Conservation (phyloP, 2,113 vertebrate genomes). For the Talpa occidentalis region DNA sequence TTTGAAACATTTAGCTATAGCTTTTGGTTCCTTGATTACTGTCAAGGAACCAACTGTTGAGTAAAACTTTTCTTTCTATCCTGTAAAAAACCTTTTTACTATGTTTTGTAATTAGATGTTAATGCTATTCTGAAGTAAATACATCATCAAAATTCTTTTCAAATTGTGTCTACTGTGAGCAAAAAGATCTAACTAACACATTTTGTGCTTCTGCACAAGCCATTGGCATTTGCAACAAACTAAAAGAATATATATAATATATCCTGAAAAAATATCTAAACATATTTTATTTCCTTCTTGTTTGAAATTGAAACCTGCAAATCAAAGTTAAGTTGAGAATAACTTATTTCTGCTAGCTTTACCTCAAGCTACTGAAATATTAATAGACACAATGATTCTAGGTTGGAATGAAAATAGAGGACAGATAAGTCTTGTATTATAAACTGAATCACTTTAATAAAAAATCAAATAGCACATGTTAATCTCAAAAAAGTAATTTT, state of each 20-base stretch:
- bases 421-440: slow-evolving; percentile 50
- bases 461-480: slow-evolving; percentile 71
- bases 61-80: slow-evolving; percentile 11
- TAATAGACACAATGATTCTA: slow-evolving; percentile 61
- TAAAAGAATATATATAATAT: slow-evolving; percentile 3
- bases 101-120: not conserved
- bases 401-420: slow-evolving; percentile 63
- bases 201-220: not conserved
- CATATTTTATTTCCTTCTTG: slow-evolving; percentile 62
- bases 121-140: slow-evolving; percentile 8
- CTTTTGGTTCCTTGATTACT: slow-evolving; percentile 46
- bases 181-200: slow-evolving; percentile 30
- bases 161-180: not conserved
- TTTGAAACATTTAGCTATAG: slow-evolving; percentile 46
- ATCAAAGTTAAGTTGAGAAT: slow-evolving; percentile 64
- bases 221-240: slow-evolving; percentile 50
- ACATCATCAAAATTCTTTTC: slow-evolving; percentile 39
- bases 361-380: slow-evolving; percentile 70
- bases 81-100: slow-evolving; percentile 37
- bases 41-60: not conserved
- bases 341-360: slow-evolving; percentile 63
- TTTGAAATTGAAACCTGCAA: slow-evolving; percentile 71
- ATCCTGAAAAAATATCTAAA: slow-evolving; percentile 65
- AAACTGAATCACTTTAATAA: slow-evolving; percentile 69
- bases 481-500: slow-evolving; percentile 80